A percentile compares a stretch with the other conserved stretches of the same genome.
Evolutionary conservation across 2,113 vertebrate species (phyloP).

Genomic region (Poecilia latipinna): DNA sequence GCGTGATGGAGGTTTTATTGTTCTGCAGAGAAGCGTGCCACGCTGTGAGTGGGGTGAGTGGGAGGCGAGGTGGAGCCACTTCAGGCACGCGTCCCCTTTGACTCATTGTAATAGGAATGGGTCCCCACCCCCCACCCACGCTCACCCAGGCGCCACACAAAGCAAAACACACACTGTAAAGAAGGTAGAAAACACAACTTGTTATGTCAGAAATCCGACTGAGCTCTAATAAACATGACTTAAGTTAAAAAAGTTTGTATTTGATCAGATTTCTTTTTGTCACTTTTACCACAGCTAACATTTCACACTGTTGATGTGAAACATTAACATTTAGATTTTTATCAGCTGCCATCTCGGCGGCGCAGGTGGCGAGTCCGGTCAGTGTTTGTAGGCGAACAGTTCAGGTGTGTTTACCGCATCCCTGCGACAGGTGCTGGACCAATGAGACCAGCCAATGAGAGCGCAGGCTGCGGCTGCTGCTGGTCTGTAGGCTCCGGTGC

Average conservation of each 20-base stretch:
- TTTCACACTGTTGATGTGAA: background rate
- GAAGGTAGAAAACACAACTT: background rate
- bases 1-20: background rate
- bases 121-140: background rate
- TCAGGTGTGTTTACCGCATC: slow-evolving; percentile 53
- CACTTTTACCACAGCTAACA: background rate
- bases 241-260: background rate
- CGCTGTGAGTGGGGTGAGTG: slow-evolving; percentile 29
- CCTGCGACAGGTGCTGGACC: slow-evolving; percentile 65
- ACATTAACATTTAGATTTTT: background rate
- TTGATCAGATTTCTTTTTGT: background rate
- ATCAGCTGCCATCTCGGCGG: background rate
- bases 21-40: slow-evolving; percentile 49
- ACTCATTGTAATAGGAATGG: slow-evolving; percentile 68
- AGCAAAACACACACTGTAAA: background rate
- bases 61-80: slow-evolving; percentile 39
- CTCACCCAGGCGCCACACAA: slow-evolving; percentile 7
- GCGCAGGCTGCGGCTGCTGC: slow-evolving; percentile 14
- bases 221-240: background rate
- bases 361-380: background rate
- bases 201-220: background rate
- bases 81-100: slow-evolving; percentile 61
- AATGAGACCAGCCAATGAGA: slow-evolving; percentile 41
- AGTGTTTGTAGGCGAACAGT: background rate
- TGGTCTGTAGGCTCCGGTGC: background rate